Evolutionary conservation across 2,888 invertebrate species (phyloP).

Genomic region (Papilio demoleus): DNA sequence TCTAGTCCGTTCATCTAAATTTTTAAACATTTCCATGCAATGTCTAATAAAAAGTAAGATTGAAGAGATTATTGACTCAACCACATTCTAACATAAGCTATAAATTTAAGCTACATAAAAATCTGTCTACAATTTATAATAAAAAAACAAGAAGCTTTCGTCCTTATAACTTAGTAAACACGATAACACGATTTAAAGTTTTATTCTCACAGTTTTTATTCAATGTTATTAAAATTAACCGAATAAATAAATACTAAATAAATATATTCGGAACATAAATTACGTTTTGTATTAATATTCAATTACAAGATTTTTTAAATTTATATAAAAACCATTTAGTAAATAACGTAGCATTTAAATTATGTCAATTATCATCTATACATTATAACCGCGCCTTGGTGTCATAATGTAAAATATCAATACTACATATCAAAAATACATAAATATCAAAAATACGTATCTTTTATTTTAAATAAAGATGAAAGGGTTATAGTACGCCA

Average conservation of each 20-base stretch:
- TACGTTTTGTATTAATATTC: constrained; percentile 1
- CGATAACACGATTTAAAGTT: neutral
- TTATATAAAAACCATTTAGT: neutral
- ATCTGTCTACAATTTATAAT: neutral
- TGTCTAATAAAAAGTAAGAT: too few relatives aligned
- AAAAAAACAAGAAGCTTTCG: neutral
- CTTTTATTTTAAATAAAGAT: too few relatives aligned
- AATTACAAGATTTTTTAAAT: neutral
- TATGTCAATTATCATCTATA: neutral
- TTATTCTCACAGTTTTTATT: neutral
- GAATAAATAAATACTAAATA: constrained; percentile 11
- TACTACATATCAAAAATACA: neutral
- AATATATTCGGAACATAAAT: constrained; percentile 20
- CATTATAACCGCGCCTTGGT: neutral
- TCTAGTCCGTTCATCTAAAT: too few relatives aligned
- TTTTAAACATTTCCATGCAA: too few relatives aligned
- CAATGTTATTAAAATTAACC: neutral
- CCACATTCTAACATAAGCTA: too few relatives aligned
- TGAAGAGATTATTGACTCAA: too few relatives aligned
- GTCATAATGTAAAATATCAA: constrained; percentile 4
- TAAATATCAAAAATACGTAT: too few relatives aligned
- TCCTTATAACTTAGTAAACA: neutral
- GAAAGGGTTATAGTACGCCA: too few relatives aligned
- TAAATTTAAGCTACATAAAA: too few relatives aligned
- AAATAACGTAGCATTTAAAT: constrained; percentile 1